Evolutionary conservation across 1,140 invertebrate genomes (phyloP).

Genomic region (Ips typographus): DNA sequence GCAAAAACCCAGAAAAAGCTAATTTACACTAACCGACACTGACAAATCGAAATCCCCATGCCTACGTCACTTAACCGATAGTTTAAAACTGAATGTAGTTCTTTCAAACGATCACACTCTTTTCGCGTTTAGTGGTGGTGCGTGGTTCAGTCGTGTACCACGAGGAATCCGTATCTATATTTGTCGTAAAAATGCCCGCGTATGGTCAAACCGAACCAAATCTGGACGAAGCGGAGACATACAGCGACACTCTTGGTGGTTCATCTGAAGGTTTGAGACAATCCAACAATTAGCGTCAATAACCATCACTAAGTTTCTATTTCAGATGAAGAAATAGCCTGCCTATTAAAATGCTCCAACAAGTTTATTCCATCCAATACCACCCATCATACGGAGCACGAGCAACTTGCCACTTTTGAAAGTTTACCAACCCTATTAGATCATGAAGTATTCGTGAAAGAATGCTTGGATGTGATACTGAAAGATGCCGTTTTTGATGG

Average conservation of each 20-base stretch:
- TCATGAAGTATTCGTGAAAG: slow-evolving; percentile 72
- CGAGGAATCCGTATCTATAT: slow-evolving; percentile 27
- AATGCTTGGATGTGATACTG: slow-evolving; percentile 69
- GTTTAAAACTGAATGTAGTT: slow-evolving; percentile 26
- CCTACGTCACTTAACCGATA: slow-evolving; percentile 28
- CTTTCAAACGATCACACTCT: slow-evolving; percentile 14
- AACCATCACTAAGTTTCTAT: background rate
- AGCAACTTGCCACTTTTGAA: slow-evolving; percentile 41
- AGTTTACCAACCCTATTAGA: slow-evolving; percentile 59
- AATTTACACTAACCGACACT: slow-evolving; percentile 1
- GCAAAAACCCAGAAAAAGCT: slow-evolving; percentile 2
- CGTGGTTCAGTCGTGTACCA: slow-evolving; percentile 39
- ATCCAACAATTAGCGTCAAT: background rate
- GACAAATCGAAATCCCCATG: slow-evolving; percentile 22
- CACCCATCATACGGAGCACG: background rate
- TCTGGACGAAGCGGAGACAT: slow-evolving; percentile 38
- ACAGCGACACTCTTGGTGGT: slow-evolving; percentile 39
- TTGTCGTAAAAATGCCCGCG: slow-evolving; percentile 37
- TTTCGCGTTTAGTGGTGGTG: slow-evolving; percentile 8
- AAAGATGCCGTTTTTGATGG: slow-evolving; percentile 75
- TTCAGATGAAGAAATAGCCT: slow-evolving; percentile 39
- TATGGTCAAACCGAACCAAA: slow-evolving; percentile 34
- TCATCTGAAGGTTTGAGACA: slow-evolving; percentile 32
- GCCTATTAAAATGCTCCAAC: slow-evolving; percentile 8
- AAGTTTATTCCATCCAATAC: background rate